Conservation (phyloP, 1,140 invertebrate genomes). For the Aphelenchoides fujianensis region DNA sequence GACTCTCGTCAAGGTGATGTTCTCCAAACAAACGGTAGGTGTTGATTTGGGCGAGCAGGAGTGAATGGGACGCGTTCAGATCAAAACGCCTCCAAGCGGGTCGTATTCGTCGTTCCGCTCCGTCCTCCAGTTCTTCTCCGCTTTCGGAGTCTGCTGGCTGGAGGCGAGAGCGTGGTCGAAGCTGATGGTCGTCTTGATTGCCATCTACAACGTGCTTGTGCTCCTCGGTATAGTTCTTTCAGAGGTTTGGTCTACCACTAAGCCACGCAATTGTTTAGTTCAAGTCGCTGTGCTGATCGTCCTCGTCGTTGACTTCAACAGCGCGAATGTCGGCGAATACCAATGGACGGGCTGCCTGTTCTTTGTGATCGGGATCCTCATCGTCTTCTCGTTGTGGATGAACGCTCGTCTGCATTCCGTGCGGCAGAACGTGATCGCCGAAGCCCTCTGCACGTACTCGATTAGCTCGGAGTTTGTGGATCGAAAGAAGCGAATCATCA, state of each 20-base stretch:
- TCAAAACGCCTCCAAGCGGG: not conserved
- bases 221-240: not conserved
- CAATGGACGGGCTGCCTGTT: not conserved
- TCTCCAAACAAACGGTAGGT: constrained; percentile 3
- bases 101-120: not conserved
- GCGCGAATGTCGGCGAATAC: not conserved
- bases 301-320: constrained; percentile 3
- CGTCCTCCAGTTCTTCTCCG: not conserved
- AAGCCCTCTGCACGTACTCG: not conserved
- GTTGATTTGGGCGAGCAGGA: not conserved
- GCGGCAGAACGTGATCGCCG: not conserved
- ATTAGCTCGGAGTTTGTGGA: not conserved
- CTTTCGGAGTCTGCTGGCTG: not conserved
- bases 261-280: too few species aligned
- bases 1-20: not conserved
- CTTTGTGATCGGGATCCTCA: not conserved
- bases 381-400: not conserved
- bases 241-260: not conserved
- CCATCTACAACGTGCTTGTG: not conserved
- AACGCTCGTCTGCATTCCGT: constrained; percentile 4
- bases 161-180: not conserved
- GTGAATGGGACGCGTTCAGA: too few species aligned
- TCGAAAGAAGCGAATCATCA: not conserved
- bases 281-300: not conserved
- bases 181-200: not conserved